phyloP scores from a whole-genome alignment of 2,797 vertebrate species.

The Megalops cyprinoides region DNA sequence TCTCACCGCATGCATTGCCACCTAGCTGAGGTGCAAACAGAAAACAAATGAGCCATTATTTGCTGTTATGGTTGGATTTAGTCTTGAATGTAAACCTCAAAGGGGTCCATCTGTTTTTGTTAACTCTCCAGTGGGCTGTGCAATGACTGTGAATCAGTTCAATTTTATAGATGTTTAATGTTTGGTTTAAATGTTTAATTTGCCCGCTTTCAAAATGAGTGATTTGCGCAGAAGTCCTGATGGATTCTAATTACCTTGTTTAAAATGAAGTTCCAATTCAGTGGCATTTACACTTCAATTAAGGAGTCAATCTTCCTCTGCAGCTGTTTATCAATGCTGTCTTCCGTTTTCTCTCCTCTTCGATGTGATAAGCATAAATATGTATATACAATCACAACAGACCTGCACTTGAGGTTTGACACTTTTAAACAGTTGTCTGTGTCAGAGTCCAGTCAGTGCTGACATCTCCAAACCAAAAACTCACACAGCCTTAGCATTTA shows the following conservation, averaged over 20 bases:
- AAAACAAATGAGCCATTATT: no score
- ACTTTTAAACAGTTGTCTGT: neutral
- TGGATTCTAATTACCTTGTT: neutral
- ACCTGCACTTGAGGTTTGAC: neutral
- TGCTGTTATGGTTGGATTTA: neutral
- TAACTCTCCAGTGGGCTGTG: no score
- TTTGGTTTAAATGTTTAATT: slow-evolving; percentile 4
- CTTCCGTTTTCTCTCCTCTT: neutral
- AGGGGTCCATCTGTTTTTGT: no score
- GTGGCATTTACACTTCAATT: neutral
- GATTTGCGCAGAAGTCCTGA: neutral
- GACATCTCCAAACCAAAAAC: no score
- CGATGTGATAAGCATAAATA: neutral
- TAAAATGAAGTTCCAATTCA: slow-evolving; percentile 3
- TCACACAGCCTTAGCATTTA: neutral
- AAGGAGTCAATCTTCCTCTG: neutral
- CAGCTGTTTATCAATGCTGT: neutral
- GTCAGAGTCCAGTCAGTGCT: neutral
- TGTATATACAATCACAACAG: neutral
- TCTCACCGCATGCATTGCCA: no score
- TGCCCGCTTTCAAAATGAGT: neutral
- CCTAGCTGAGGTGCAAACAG: neutral
- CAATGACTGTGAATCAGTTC: no score
- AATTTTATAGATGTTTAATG: no score
- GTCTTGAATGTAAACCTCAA: neutral